Percentiles rank a stretch among this genome's conserved stretches.
phyloP scores from a whole-genome alignment of 2,888 invertebrate species.

The Apodemia mormo region DNA sequence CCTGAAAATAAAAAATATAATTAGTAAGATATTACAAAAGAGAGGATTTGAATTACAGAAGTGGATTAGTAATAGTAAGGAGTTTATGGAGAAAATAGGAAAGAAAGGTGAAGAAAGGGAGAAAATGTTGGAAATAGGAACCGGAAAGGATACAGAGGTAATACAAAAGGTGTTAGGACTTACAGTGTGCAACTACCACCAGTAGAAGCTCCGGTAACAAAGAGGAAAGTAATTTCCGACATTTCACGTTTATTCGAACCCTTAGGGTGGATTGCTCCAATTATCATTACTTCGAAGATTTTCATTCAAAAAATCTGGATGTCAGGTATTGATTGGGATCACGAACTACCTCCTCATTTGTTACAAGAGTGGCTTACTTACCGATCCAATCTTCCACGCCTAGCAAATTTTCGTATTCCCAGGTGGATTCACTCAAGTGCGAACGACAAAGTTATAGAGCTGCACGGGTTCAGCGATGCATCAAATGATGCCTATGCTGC shows the following conservation, averaged over 20 bases:
- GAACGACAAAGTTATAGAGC: conserved; percentile 24
- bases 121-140: too few relatives aligned
- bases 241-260: conserved; percentile 44
- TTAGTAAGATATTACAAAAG: conserved; percentile 35
- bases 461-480: conserved; percentile 39
- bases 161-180: too few relatives aligned
- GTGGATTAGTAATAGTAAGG: conserved; percentile 32
- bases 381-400: conserved; percentile 24
- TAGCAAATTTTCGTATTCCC: too few relatives aligned
- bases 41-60: conserved; percentile 45
- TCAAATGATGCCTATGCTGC: too few relatives aligned
- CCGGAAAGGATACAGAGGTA: too few relatives aligned
- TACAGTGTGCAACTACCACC: conserved; percentile 16
- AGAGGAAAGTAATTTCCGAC: conserved; percentile 44
- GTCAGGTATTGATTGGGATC: conserved; percentile 43
- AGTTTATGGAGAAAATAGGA: conserved; percentile 22
- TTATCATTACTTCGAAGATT: conserved; percentile 39
- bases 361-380: conserved; percentile 38
- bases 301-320: conserved; percentile 46
- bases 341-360: conserved; percentile 34
- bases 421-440: conserved; percentile 27
- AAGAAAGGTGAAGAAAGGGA: too few relatives aligned
- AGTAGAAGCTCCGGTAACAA: conserved; percentile 36
- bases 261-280: conserved; percentile 44
- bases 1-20: conserved; percentile 33